phyloP scores from a whole-genome alignment of 2,113 vertebrate genomes.

The Acrocephalus kingi region DNA sequence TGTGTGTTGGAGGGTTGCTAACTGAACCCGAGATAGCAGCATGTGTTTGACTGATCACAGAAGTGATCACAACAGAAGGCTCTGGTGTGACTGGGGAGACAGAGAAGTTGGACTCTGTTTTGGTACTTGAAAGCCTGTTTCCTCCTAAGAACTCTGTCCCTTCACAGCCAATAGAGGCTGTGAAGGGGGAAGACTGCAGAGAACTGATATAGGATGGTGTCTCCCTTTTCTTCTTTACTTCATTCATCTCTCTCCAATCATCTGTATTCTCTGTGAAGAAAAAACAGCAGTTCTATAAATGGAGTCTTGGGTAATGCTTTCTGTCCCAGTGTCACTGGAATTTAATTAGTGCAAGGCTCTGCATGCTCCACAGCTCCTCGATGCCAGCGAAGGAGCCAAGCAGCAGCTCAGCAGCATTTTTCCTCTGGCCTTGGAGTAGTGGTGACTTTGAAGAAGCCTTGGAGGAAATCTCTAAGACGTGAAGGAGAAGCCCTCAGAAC shows the following conservation, averaged over 20 bases:
- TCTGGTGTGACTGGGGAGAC: neutral
- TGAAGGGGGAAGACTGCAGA: neutral
- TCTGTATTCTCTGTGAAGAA: neutral
- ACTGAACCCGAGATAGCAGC: neutral
- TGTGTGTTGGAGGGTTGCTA: rapidly evolving
- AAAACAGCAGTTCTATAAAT: neutral
- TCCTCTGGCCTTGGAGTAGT: neutral
- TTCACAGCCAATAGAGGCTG: neutral
- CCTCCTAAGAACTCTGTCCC: neutral
- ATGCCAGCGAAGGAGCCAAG: neutral
- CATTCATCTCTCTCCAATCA: neutral
- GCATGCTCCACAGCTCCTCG: neutral
- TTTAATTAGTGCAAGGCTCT: neutral
- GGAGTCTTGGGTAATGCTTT: neutral
- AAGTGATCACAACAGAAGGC: neutral
- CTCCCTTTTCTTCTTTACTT: neutral
- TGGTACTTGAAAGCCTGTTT: neutral
- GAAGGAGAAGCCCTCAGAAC: neutral
- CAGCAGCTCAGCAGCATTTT: neutral
- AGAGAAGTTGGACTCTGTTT: neutral
- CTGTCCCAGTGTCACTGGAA: neutral
- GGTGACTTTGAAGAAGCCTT: neutral
- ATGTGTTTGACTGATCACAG: neutral
- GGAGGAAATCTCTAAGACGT: neutral
- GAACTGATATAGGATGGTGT: neutral